A percentile compares a stretch with the other conserved stretches of the same genome.
These are phyloP conservation scores for Sciurus vulgaris DNA, from an alignment of 2,797 vertebrate genomes.

Conservation along the genomic window DNA sequence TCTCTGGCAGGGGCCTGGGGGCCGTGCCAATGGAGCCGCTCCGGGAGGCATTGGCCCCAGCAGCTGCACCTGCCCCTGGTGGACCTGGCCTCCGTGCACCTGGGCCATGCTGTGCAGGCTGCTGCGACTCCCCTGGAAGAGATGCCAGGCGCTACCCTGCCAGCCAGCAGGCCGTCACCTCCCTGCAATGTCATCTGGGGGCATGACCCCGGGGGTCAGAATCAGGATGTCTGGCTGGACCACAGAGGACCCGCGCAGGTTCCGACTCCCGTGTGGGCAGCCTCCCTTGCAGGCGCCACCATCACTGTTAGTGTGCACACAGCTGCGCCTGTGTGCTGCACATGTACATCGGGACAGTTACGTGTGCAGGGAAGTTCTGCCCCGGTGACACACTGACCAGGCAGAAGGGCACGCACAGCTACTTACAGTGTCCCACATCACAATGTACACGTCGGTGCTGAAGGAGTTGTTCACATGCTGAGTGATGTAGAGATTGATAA, in stretches of 20 bases:
- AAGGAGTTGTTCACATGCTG: constrained; percentile 98
- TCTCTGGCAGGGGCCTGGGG: neutral
- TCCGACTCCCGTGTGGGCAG: neutral
- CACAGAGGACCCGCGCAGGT: neutral
- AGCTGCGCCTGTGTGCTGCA: no score
- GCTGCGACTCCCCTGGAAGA: neutral
- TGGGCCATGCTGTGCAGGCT: neutral
- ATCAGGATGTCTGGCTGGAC: neutral
- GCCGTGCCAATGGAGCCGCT: neutral
- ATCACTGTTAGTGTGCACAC: accelerated
- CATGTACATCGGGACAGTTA: no score
- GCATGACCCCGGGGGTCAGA: no score
- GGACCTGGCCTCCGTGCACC: neutral
- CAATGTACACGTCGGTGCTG: constrained; percentile 93
- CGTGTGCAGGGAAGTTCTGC: neutral
- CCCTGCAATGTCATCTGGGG: neutral
- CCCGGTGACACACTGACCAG: neutral
- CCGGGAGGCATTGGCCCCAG: neutral
- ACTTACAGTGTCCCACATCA: constrained; percentile 99
- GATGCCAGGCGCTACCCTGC: neutral
- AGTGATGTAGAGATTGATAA: constrained; percentile 97
- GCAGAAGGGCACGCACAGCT: neutral
- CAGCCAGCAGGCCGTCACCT: neutral
- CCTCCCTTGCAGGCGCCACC: neutral
- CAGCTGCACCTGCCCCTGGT: no score